A percentile compares a stretch with the other conserved stretches of the same genome.
Evolutionary conservation across 1,140 invertebrate genomes (phyloP).

Genomic region (Aleiodes sp.): DNA sequence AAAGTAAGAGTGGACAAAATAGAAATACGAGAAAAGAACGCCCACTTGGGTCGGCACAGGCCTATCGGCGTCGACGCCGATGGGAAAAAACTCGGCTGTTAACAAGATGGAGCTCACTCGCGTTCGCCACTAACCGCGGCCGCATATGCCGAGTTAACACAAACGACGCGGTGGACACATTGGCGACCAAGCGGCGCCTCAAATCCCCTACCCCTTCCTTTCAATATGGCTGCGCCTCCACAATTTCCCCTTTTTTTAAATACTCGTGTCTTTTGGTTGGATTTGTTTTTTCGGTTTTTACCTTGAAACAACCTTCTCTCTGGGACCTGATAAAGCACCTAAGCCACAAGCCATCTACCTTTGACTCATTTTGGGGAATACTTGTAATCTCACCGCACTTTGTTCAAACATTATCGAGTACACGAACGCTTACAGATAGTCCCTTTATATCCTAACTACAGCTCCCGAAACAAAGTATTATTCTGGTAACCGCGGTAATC

Average conservation of each 20-base stretch:
- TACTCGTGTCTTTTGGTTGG: not conserved
- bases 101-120: slow-evolving; percentile 64
- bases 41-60: slow-evolving; percentile 58
- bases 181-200: slow-evolving; percentile 35
- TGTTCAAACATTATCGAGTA: slow-evolving; percentile 60
- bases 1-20: slow-evolving; percentile 57
- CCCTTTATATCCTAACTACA: slow-evolving; percentile 36
- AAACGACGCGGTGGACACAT: slow-evolving; percentile 35
- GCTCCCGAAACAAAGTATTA: slow-evolving; percentile 45
- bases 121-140: slow-evolving; percentile 44
- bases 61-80: slow-evolving; percentile 61
- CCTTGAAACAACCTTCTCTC: slow-evolving; percentile 18
- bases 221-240: slow-evolving; percentile 55
- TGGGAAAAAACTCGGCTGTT: slow-evolving; percentile 62
- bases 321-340: slow-evolving; percentile 16
- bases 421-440: slow-evolving; percentile 54
- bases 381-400: slow-evolving; percentile 52
- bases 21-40: slow-evolving; percentile 62
- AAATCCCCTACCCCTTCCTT: slow-evolving; percentile 55
- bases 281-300: slow-evolving; percentile 34
- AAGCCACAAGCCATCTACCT: slow-evolving; percentile 30
- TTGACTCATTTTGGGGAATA: slow-evolving; percentile 30
- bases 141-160: slow-evolving; percentile 25
- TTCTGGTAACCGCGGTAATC: slow-evolving; percentile 28
- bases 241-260: slow-evolving; percentile 1